Evolutionary conservation across 1,140 invertebrate species (phyloP).

Genomic region (Wasmannia auropunctata): DNA sequence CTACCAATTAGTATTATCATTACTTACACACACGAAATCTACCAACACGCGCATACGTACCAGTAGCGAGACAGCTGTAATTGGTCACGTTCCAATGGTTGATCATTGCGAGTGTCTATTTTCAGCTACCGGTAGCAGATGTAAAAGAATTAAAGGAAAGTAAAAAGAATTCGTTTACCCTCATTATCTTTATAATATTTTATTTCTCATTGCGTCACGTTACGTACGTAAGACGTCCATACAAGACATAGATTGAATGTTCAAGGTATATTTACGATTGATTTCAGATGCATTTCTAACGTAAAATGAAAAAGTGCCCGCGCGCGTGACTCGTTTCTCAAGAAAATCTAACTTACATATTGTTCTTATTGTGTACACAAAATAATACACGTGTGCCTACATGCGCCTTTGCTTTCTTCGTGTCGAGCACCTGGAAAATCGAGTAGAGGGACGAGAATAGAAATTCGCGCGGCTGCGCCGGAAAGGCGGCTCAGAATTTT

Average conservation of each 20-base stretch:
- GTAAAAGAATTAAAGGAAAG: neutral
- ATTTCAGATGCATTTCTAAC: neutral
- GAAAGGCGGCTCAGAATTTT: conserved; percentile 14
- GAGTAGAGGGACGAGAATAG: conserved; percentile 2
- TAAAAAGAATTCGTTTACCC: conserved; percentile 2
- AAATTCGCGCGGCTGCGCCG: conserved; percentile 9
- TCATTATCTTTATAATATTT: neutral
- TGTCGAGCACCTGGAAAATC: neutral
- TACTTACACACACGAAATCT: neutral
- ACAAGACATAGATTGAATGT: neutral
- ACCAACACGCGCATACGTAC: neutral
- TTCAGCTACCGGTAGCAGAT: neutral
- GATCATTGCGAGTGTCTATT: conserved; percentile 2
- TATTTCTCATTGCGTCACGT: neutral
- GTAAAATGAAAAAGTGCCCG: neutral
- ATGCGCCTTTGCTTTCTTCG: neutral
- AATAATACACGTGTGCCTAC: neutral
- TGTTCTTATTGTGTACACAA: neutral
- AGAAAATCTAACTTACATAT: neutral
- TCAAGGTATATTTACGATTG: neutral
- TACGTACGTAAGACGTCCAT: neutral
- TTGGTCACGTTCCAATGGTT: conserved; percentile 21
- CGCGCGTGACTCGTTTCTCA: too few species aligned
- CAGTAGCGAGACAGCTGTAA: neutral
- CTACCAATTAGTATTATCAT: conserved; percentile 4